A percentile compares a stretch with the other conserved stretches of the same genome.
Conservation (phyloP, 2,888 invertebrate genomes). For the Lysandra coridon region DNA sequence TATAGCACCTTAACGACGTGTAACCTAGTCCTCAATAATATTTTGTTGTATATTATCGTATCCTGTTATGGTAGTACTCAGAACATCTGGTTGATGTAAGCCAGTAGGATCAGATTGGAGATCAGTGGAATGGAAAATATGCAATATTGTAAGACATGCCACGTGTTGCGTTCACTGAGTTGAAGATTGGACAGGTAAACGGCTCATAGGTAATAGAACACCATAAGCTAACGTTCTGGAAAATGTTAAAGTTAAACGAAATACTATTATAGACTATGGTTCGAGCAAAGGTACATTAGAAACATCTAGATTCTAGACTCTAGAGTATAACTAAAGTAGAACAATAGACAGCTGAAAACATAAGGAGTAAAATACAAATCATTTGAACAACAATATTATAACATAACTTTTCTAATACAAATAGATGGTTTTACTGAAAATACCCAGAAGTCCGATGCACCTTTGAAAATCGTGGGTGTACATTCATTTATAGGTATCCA, state of each 20-base stretch:
- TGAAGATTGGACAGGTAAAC: slow-evolving; percentile 38
- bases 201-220: slow-evolving; percentile 39
- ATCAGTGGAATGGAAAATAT: slow-evolving; percentile 62
- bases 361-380: neutral
- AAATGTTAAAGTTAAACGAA: slow-evolving; percentile 37
- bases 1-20: neutral
- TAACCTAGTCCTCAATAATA: neutral
- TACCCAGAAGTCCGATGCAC: slow-evolving; percentile 54
- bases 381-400: neutral
- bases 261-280: slow-evolving; percentile 27
- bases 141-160: slow-evolving; percentile 58
- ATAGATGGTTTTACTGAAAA: slow-evolving; percentile 40
- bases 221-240: slow-evolving; percentile 36
- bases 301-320: neutral
- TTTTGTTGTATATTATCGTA: neutral
- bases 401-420: slow-evolving; percentile 35
- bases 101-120: slow-evolving; percentile 42
- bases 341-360: neutral
- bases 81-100: slow-evolving; percentile 11
- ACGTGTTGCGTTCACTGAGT: slow-evolving; percentile 56
- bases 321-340: slow-evolving; percentile 13
- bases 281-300: neutral
- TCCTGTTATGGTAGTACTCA: neutral
- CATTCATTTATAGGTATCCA: slow-evolving; percentile 73
- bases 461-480: slow-evolving; percentile 66